These are phyloP conservation scores for Leiothrix lutea DNA, from an alignment of 2,113 vertebrate genomes.

Conservation along the genomic window DNA sequence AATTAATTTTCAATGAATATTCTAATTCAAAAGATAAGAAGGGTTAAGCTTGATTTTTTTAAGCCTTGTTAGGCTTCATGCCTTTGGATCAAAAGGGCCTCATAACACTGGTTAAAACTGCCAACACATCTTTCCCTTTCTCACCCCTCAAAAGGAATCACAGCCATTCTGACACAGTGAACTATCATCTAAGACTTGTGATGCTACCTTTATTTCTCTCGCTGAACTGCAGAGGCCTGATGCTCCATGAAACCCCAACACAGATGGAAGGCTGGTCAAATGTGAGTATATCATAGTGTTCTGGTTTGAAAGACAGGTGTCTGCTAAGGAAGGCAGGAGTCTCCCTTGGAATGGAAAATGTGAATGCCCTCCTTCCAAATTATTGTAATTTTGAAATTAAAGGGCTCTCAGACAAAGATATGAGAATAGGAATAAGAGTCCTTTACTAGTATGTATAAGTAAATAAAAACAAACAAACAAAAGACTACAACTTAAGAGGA, in stretches of 20 bases:
- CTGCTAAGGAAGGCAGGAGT: not conserved
- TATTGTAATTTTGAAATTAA: not conserved
- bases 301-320: not conserved
- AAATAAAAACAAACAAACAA: not conserved
- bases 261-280: not conserved
- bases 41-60: not conserved
- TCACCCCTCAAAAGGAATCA: not conserved
- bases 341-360: not conserved
- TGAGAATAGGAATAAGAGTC: not conserved
- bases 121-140: not conserved
- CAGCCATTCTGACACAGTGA: not conserved
- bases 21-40: not conserved
- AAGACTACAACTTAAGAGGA: not conserved
- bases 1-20: not conserved
- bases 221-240: not conserved
- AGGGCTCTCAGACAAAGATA: not conserved
- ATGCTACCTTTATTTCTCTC: not conserved
- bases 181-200: not conserved
- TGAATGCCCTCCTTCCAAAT: not conserved
- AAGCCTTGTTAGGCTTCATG: not conserved
- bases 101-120: not conserved
- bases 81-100: not conserved
- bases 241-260: not conserved
- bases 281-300: not conserved
- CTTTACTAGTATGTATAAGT: not conserved